These are phyloP conservation scores for Orcinus orca DNA, from an alignment of 2,113 vertebrate genomes.

Conservation along the genomic window DNA sequence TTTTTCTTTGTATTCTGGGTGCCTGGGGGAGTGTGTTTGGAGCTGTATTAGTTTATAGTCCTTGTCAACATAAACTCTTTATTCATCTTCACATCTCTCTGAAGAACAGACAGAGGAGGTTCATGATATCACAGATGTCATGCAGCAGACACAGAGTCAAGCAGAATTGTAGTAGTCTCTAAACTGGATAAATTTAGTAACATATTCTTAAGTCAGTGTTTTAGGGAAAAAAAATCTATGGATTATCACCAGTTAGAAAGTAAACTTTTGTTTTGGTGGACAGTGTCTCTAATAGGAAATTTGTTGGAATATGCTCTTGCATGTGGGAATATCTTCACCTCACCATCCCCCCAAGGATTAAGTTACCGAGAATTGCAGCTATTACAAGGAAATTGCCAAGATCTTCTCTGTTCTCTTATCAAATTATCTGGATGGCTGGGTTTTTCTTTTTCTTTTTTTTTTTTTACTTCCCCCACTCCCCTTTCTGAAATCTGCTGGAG, in stretches of 20 bases:
- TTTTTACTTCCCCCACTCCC: not conserved
- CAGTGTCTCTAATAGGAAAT: conserved; percentile 46
- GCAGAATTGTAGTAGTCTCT: conserved; percentile 26
- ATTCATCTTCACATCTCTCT: conserved; percentile 64
- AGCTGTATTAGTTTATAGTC: conserved; percentile 72
- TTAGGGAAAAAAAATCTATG: not conserved
- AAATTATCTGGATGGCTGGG: conserved; percentile 62
- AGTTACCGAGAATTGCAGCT: conserved; percentile 76
- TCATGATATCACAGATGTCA: conserved; percentile 49
- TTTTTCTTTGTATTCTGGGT: conserved; percentile 74
- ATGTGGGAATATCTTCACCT: conserved; percentile 62
- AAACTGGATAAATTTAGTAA: conserved; percentile 32
- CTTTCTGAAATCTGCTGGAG: conserved; percentile 63
- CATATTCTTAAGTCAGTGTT: not conserved
- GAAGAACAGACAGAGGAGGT: conserved; percentile 41
- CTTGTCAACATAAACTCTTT: conserved; percentile 69
- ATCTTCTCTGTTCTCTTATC: conserved; percentile 79
- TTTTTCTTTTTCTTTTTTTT: not conserved
- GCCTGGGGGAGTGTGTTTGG: conserved; percentile 68
- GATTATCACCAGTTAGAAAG: conserved; percentile 58
- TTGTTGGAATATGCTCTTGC: conserved; percentile 39
- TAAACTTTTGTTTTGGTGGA: conserved; percentile 27
- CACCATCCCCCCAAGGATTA: conserved; percentile 70
- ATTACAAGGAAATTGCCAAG: conserved; percentile 73
- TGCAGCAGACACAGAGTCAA: conserved; percentile 25